Base-by-base conservation (phyloP, 30 jellyfish, hydroid and myxozoan genomes). In the Hydra vulgaris region DNA sequence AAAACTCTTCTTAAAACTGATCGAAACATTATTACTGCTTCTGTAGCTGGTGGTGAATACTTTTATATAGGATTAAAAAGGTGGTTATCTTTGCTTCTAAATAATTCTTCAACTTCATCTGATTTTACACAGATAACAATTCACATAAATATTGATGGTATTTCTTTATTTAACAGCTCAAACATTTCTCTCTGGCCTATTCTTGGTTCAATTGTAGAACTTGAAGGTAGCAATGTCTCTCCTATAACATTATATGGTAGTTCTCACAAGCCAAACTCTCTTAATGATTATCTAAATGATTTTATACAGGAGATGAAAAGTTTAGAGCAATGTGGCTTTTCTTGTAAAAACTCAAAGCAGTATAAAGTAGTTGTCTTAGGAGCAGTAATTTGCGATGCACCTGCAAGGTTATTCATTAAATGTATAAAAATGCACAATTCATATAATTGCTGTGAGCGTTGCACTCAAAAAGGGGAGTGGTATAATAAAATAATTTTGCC, bases 221-320 rank as follows among this genome's bases (percentile, higher is more conserved):
- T 40, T 55, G 69, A 78, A 53, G 85, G 81, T 25, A 20, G 8
- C 66, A 19, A 19, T 23, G 54, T 56, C 53, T 78, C 53, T 78
- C 26, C 69, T 40, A 73, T 82, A 71, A 77, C 89, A 70, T 40
- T 81, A 17, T 82, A 3, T 54, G 71, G 82, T 73, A 83, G 89
- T 27, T 71, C 66, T 20, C 52, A 70, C 25, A 82, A 82, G 67
- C 89, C 86, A 21, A 25, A 67, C 21, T 82, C 86, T 18, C 79
- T 66, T 54, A 22, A 53, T 21, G 86, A 72, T 12, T 82, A 19
- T 61, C 53, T 82, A 53, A 23, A 54, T 21, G 89, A 82, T 73
- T 82, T 72, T 22, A 23, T 23, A 40, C 53, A 22, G 85, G 75
- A 56, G 40, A 7, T 22, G 56, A 82, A 52, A 16, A 72, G 23